Evolutionary conservation across 2,888 invertebrate genomes (phyloP).

Genomic region (Machimus atricapillus): DNA sequence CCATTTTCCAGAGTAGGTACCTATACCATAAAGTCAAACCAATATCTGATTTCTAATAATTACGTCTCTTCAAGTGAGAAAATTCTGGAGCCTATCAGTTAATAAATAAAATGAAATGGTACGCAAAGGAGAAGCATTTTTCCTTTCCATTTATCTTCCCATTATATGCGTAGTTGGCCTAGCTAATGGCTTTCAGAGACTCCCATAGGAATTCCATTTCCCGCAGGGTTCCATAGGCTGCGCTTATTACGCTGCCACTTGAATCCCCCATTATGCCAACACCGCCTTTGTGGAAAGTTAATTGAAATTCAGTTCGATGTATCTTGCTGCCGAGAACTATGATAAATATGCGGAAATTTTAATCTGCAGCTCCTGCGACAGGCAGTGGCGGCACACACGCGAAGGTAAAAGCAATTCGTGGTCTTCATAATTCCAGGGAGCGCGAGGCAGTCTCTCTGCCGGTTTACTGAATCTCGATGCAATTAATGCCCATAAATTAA

Average conservation of each 20-base stretch:
- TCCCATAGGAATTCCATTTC: not conserved
- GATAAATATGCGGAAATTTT: constrained; percentile 22
- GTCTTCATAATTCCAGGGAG: not conserved
- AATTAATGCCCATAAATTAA: constrained; percentile 21
- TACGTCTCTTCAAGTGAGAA: not conserved
- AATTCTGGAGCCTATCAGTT: not conserved
- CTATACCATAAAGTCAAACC: not conserved
- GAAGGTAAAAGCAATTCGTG: not conserved
- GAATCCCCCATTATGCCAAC: not conserved
- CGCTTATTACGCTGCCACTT: not conserved
- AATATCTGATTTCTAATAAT: not conserved
- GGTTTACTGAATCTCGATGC: not conserved
- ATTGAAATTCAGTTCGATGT: constrained; percentile 7
- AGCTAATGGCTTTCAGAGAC: not conserved
- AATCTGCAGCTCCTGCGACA: not conserved
- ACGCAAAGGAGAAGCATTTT: not conserved
- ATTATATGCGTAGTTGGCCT: not conserved
- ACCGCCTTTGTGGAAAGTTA: constrained; percentile 7
- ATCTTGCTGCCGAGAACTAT: not conserved
- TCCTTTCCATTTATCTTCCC: not conserved
- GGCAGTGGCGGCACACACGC: not conserved
- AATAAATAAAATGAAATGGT: not conserved
- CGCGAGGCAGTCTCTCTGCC: not conserved
- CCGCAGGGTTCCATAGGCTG: not conserved
- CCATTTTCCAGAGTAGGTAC: not conserved